Evolutionary conservation across 1,140 invertebrate genomes (phyloP).

Genomic region (Euschistus heros): DNA sequence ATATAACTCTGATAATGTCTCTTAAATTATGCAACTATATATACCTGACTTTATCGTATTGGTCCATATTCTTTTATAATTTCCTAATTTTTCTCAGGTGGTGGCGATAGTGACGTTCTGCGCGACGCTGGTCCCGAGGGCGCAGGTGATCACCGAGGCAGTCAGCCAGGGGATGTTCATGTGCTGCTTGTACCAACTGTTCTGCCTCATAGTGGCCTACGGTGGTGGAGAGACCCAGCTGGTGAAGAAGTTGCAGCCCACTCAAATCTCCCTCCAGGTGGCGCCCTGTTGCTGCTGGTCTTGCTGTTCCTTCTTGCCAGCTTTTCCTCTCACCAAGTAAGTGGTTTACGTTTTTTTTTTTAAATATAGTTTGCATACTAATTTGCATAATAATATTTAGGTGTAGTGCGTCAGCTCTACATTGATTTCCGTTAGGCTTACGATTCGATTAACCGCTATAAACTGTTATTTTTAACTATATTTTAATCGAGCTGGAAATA

Average conservation of each 20-base stretch:
- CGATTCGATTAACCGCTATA: no score
- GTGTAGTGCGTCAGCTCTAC: no score
- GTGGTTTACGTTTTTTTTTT: constrained; percentile 19
- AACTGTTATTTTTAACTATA: no score
- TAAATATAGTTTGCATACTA: no score
- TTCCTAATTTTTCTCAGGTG: constrained; percentile 36
- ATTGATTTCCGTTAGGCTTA: no score
- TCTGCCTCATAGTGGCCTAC: constrained; percentile 46
- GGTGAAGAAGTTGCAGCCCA: constrained; percentile 40
- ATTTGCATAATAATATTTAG: no score
- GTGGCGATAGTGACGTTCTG: constrained; percentile 44
- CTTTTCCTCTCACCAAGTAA: constrained; percentile 44
- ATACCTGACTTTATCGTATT: no score
- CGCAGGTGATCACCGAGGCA: constrained; percentile 48
- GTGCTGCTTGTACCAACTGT: constrained; percentile 49
- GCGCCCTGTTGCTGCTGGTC: constrained; percentile 52
- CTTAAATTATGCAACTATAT: no score
- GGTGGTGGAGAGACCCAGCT: constrained; percentile 46
- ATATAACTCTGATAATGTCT: no score
- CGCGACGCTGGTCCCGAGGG: constrained; percentile 45
- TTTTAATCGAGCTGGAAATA: no score
- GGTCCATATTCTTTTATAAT: no score
- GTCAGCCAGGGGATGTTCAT: constrained; percentile 48
- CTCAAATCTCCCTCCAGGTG: constrained; percentile 41
- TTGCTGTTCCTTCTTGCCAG: constrained; percentile 44